Evolutionary conservation across 2,113 vertebrate genomes (phyloP).

Genomic region (Lasiurus borealis): DNA sequence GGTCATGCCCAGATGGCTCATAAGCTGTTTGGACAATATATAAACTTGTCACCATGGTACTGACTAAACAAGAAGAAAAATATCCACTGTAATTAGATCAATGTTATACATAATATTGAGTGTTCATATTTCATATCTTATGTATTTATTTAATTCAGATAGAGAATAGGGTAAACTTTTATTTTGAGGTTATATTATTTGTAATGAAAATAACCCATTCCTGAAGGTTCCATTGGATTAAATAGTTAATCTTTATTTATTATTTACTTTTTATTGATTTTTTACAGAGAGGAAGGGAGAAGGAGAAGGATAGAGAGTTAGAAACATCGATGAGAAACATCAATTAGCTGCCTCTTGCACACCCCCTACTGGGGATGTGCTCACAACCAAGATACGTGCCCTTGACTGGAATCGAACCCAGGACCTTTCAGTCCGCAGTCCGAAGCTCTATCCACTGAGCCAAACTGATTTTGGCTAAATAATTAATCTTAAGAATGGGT

Average conservation of each 20-base stretch:
- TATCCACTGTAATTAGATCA: neutral
- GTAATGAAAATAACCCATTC: neutral
- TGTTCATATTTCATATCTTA: neutral
- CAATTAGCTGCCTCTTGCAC: no score
- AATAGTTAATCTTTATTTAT: neutral
- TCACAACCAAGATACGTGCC: no score
- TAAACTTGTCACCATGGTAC: neutral
- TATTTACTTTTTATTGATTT: no score
- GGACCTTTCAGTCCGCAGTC: no score
- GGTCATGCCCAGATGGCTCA: neutral
- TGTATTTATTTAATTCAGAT: neutral
- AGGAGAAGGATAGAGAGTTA: no score
- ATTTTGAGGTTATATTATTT: neutral
- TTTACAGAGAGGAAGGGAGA: no score
- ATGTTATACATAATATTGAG: neutral
- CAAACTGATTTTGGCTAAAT: no score
- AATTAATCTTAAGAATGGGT: neutral
- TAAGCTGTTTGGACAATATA: neutral
- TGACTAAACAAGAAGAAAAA: conserved; percentile 24
- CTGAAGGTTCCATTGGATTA: neutral
- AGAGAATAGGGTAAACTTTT: neutral
- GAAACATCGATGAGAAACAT: no score
- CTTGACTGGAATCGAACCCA: no score
- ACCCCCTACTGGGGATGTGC: no score
- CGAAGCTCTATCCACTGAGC: no score